Conservation (phyloP, 2,113 vertebrate genomes). For the human region GRCh38 chr12:53233501-53234000, state of each 20-base stretch:
- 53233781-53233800: conserved; percentile 50
- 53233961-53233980: conserved; percentile 32
- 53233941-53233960: conserved; percentile 65
- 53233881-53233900: conserved; percentile 71
- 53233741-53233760: conserved; percentile 76
- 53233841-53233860: conserved; percentile 54
- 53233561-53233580: conserved; percentile 48
- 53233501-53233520: conserved; percentile 46
- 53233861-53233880: conserved; percentile 40
- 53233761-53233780: conserved; percentile 67
- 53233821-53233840: conserved; percentile 52
- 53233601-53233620: not conserved
- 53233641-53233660: conserved; percentile 56
- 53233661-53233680: conserved; percentile 45
- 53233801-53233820: conserved; percentile 61
- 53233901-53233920: not conserved
- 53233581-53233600: not conserved
- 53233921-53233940: conserved; percentile 55
- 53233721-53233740: conserved; percentile 73
- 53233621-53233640: conserved; percentile 13
- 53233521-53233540: conserved; percentile 10
- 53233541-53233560: not conserved
- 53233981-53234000: conserved; percentile 81
- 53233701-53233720: conserved; percentile 68
- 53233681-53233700: conserved; percentile 65